Evolutionary conservation across 2,888 invertebrate species (phyloP).

Genomic region (Cataglyphis altisquamis): DNA sequence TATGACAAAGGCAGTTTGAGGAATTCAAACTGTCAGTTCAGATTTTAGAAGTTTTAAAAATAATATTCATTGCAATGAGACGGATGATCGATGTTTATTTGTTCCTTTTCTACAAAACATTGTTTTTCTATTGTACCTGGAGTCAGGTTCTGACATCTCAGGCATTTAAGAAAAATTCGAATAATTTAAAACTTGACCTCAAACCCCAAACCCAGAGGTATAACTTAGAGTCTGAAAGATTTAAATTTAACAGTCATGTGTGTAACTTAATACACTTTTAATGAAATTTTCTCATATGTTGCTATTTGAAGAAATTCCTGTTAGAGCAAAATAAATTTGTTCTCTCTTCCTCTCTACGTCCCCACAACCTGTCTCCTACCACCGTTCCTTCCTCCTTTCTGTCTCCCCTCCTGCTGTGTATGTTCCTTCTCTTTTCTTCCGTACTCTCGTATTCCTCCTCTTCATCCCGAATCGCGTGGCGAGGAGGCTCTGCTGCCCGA

Average conservation of each 20-base stretch:
- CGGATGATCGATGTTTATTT: neutral
- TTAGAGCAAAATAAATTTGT: slow-evolving; percentile 47
- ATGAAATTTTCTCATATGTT: slow-evolving; percentile 43
- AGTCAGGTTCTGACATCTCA: neutral
- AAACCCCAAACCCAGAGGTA: neutral
- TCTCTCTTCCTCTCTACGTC: slow-evolving; percentile 50
- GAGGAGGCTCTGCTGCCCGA: slow-evolving; percentile 83
- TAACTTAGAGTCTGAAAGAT: neutral
- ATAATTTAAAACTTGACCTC: neutral
- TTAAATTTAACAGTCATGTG: neutral
- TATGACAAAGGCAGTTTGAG: neutral
- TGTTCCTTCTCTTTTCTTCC: slow-evolving; percentile 37
- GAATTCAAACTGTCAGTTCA: neutral
- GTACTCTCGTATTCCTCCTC: slow-evolving; percentile 60
- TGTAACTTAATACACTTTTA: neutral
- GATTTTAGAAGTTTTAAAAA: slow-evolving; percentile 2
- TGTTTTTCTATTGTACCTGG: neutral
- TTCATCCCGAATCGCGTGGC: slow-evolving; percentile 79
- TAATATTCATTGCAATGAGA: neutral
- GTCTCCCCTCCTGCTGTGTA: slow-evolving; percentile 31
- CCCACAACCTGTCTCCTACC: slow-evolving; percentile 25
- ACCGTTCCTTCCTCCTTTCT: slow-evolving; percentile 9
- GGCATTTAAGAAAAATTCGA: neutral
- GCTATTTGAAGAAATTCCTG: slow-evolving; percentile 21
- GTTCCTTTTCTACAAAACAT: neutral